Base-by-base conservation (phyloP, 2,113 vertebrate species). In the Crypturellus undulatus region DNA sequence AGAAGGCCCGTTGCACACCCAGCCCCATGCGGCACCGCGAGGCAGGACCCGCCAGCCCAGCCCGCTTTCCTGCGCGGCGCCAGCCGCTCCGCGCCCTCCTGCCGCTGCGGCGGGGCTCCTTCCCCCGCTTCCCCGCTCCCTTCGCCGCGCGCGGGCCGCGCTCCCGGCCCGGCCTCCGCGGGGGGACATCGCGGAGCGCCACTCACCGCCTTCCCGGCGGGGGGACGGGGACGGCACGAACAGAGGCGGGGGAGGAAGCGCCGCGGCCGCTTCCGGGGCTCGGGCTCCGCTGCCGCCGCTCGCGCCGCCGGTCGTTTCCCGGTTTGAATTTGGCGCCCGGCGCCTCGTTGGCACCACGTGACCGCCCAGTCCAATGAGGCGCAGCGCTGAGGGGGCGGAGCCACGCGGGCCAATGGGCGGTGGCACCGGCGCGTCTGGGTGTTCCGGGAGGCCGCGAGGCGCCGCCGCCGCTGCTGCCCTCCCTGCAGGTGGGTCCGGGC, bases 261-360 rank as follows among this genome's bases (percentile, higher is more conserved):
- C 2, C 24, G 2, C 42, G 43, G 0, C 7, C 73, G 14, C 92
- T 94, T 70, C 85, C 84, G 49, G 68, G 68, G 1, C 73, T 20
- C 38, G 38, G 38, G 42, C 42, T 42, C 42, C 42, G 42, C 21
- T 2, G 2, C 30, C 28, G 0, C 43, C 58, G 1, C 32, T 77
- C 28, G 26, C 78, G 12, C 36, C 10, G 2, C 10, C 4, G 49
- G 89, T 90, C 87, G 76, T 91, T 92, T 95, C 95, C 93, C 92
- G 64, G 95, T 99, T 99, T 99, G 98, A 99, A 99, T 99, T 99
- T 99, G 98, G 99, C 99, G 99, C 99, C 97, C 97, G 96, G 90
- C 43, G 69, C 72, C 26, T 72, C 71, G 43, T 93, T 84, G 47
- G 10, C 49, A 5, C 97, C 97, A 98, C 97, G 94, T 98, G 98